Conservation (phyloP, 2,797 vertebrate genomes). For the Sebastolobus alascanus region DNA sequence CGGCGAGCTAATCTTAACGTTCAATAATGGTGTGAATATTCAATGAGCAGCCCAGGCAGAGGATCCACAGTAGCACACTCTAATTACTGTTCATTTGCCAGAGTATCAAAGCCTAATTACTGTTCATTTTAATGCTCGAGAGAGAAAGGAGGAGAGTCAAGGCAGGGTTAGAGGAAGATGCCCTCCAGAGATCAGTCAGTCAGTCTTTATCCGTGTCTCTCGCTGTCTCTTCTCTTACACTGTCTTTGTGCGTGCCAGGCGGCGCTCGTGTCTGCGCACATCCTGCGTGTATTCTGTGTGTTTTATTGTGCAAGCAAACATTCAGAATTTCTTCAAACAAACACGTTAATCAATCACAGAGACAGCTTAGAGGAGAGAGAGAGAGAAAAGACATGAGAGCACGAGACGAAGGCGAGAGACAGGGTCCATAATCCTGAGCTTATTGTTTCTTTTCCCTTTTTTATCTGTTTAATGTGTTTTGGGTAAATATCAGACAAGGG, state of each 20-base stretch:
- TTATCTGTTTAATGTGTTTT: slow-evolving; percentile 94
- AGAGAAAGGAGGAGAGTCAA: slow-evolving; percentile 93
- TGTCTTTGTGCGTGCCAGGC: slow-evolving; percentile 80
- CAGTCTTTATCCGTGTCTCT: slow-evolving; percentile 91
- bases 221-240: slow-evolving; percentile 79
- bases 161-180: slow-evolving; percentile 94
- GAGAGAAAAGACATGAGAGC: slow-evolving; percentile 63
- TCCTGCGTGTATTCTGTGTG: slow-evolving; percentile 39
- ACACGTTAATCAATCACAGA: slow-evolving; percentile 93
- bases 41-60: slow-evolving; percentile 95
- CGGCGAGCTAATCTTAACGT: slow-evolving; percentile 94
- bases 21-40: slow-evolving; percentile 99
- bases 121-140: slow-evolving; percentile 98
- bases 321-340: slow-evolving; percentile 94
- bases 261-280: slow-evolving; percentile 30
- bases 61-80: slow-evolving; percentile 95
- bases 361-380: slow-evolving; percentile 81
- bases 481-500: slow-evolving; percentile 93
- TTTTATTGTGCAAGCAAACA: slow-evolving; percentile 91
- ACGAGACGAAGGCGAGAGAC: slow-evolving; percentile 70
- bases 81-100: slow-evolving; percentile 99
- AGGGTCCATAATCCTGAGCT: slow-evolving; percentile 86
- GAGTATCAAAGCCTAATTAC: slow-evolving; percentile 99
- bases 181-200: slow-evolving; percentile 94
- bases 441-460: slow-evolving; percentile 90